Evolutionary conservation across 2,888 invertebrate genomes (phyloP).

Genomic region (Vesta saturnalis): DNA sequence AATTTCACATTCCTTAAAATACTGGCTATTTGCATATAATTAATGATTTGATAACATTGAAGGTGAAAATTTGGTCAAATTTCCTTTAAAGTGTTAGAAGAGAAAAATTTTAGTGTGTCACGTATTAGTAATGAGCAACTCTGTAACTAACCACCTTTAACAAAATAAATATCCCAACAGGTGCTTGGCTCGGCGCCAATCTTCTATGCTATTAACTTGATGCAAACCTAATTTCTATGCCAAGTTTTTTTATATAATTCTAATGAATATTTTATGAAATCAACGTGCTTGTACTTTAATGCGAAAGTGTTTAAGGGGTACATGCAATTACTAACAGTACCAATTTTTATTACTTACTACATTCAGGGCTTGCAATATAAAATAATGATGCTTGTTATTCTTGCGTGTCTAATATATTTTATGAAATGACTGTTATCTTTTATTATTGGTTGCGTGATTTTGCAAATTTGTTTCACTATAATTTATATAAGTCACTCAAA

Average conservation of each 20-base stretch:
- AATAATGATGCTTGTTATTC: not conserved
- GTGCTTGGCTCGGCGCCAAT: constrained; percentile 31
- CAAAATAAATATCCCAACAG: constrained; percentile 25
- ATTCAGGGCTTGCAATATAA: not conserved
- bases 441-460: not conserved
- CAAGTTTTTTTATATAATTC: not conserved
- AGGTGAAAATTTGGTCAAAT: too few relatives aligned
- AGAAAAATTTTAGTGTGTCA: not conserved
- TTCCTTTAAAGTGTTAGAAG: not conserved
- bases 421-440: too few relatives aligned
- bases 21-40: too few relatives aligned
- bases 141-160: not conserved
- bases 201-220: constrained; percentile 21
- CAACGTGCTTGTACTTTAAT: not conserved
- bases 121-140: not conserved
- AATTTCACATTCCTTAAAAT: too few relatives aligned
- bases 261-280: not conserved
- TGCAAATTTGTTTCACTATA: not conserved
- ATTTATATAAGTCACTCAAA: not conserved
- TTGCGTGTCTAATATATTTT: not conserved
- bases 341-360: too few relatives aligned
- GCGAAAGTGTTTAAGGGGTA: not conserved
- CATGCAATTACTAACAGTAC: too few relatives aligned
- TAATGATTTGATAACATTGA: too few relatives aligned
- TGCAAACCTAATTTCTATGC: constrained; percentile 7